Evolutionary conservation across 2,888 invertebrate genomes (phyloP).

Genomic region (Epistrophe eligans): DNA sequence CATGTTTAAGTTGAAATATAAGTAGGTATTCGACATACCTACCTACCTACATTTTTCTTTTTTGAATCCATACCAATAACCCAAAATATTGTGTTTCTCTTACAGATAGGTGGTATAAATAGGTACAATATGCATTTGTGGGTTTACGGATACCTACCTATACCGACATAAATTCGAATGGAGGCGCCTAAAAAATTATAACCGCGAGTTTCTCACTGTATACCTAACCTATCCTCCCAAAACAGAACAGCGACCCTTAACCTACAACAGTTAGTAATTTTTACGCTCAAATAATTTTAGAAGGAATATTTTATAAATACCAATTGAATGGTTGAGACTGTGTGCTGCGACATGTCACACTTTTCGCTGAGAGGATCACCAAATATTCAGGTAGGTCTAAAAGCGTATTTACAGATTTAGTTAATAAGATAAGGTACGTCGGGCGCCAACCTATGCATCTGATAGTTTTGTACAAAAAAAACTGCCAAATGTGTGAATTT

Average conservation of each 20-base stretch:
- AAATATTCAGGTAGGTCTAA: slow-evolving; percentile 86
- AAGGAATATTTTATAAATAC: not conserved
- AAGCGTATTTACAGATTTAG: no score
- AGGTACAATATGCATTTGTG: not conserved
- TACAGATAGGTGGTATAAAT: not conserved
- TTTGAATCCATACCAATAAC: not conserved
- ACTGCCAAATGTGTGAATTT: no score
- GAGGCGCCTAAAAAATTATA: not conserved
- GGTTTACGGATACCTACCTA: no score
- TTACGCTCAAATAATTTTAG: not conserved
- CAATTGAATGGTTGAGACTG: slow-evolving; percentile 78
- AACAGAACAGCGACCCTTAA: not conserved
- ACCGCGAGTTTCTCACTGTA: not conserved
- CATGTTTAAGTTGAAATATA: slow-evolving; percentile 6
- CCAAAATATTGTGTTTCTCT: not conserved
- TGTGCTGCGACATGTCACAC: slow-evolving; percentile 86
- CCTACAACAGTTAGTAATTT: not conserved
- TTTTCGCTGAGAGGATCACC: slow-evolving; percentile 88
- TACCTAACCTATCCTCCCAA: no score
- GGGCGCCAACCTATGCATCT: no score
- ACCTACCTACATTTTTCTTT: no score
- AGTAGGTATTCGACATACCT: no score
- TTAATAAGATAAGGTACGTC: no score
- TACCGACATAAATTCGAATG: not conserved
- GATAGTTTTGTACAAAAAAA: no score